These are phyloP conservation scores for Pantherophis alleghaniensis DNA, from an alignment of 2,797 vertebrate genomes.

Conservation along the genomic window DNA sequence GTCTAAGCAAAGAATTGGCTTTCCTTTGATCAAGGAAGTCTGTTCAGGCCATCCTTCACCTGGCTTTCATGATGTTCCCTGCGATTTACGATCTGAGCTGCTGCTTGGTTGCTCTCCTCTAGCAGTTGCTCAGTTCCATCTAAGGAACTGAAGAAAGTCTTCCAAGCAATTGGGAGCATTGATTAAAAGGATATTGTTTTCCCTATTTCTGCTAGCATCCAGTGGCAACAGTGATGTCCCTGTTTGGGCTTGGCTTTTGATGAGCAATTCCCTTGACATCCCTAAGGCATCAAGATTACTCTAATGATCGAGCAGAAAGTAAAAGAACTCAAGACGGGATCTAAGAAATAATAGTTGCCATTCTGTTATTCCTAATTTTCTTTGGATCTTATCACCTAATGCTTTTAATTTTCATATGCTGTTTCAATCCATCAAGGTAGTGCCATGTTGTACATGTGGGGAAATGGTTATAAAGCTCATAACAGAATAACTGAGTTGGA, in stretches of 20 bases:
- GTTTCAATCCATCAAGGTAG: neutral
- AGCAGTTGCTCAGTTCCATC: neutral
- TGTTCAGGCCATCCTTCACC: neutral
- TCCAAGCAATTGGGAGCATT: neutral
- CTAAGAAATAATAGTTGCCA: neutral
- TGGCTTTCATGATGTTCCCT: neutral
- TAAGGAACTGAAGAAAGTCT: neutral
- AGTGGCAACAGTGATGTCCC: neutral
- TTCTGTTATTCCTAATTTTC: neutral
- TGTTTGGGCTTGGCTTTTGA: neutral
- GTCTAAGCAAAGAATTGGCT: neutral
- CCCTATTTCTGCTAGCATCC: neutral
- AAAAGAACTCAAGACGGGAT: neutral
- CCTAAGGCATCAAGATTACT: neutral
- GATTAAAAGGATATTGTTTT: neutral
- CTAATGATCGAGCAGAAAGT: neutral
- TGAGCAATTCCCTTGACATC: neutral
- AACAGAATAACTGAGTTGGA: no score
- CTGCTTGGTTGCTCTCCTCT: neutral
- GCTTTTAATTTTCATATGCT: neutral
- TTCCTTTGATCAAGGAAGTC: neutral
- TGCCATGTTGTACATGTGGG: neutral
- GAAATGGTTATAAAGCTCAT: neutral
- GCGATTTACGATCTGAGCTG: neutral
- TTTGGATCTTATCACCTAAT: neutral